A percentile compares a stretch with the other conserved stretches of the same genome.
phyloP scores from a whole-genome alignment of 2,113 vertebrate genomes.

The Rhodinocichla rosea region DNA sequence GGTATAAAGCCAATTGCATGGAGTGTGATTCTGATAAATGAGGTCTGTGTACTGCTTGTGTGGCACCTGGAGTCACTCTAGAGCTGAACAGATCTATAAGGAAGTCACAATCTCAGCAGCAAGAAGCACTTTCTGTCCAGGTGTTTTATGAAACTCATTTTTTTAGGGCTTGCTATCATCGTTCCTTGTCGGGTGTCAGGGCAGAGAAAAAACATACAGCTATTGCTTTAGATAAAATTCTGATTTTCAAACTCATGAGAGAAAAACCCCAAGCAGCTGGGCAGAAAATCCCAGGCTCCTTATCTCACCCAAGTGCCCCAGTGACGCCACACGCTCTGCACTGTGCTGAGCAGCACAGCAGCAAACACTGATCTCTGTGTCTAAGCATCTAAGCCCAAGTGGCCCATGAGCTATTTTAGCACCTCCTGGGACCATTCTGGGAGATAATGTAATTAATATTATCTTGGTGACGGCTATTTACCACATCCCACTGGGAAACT shows the following conservation, averaged over 20 bases:
- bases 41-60: not conserved
- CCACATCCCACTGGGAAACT: constrained; percentile 7
- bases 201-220: not conserved
- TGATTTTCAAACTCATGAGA: not conserved
- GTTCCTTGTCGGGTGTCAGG: not conserved
- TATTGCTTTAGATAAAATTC: not conserved
- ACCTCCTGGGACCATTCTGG: constrained; percentile 8
- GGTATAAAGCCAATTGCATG: rapidly evolving
- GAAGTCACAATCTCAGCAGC: not conserved
- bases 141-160: not conserved
- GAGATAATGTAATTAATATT: constrained; percentile 53
- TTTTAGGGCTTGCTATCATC: not conserved
- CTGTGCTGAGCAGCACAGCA: not conserved
- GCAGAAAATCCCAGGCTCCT: not conserved
- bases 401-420: constrained; percentile 19
- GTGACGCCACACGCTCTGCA: not conserved
- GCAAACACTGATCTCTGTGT: not conserved
- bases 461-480: constrained; percentile 4
- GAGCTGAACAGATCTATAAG: not conserved
- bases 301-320: not conserved
- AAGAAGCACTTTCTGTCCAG: not conserved
- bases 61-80: not conserved
- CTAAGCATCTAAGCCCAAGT: constrained; percentile 15
- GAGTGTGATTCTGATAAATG: not conserved
- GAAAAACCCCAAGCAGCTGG: not conserved